Base-by-base conservation (phyloP, 2,113 vertebrate species). In the Equus przewalskii region DNA sequence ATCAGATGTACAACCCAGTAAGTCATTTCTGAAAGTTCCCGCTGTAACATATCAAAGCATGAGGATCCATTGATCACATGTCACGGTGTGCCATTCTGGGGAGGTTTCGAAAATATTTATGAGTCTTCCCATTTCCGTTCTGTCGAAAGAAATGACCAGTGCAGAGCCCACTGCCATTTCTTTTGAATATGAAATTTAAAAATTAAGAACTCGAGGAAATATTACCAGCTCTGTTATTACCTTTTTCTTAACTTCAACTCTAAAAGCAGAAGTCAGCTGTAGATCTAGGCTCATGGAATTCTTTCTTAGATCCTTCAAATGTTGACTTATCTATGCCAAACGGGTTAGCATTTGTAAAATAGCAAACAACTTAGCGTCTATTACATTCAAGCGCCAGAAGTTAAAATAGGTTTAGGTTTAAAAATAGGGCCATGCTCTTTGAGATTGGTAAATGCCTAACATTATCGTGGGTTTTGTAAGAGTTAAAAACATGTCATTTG, bases 1-100 rank as follows among this genome's bases (percentile, higher is more conserved):
- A 99, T 99, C 99, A 99, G 99, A 99, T 99, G 99, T 99, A 99
- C 99, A 99, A 99, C 98, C 99, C 99, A 99, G 99, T 99, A 99
- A 99, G 99, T 99, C 98, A 94, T 97, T 98, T 98, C 98, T 97
- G 96, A 96, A 99, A 99, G 98, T 98, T 98, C 98, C 98, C 97
- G 98, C 98, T 99, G 99, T 99, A 99, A 99, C 99, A 99, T 99
- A 99, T 98, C 99, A 99, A 99, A 99, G 99, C 99, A 99, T 99
- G 99, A 99, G 99, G 99, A 99, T 99, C 99, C 98, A 94, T 98
- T 96, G 95, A 96, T 97, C 87, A 98, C 78, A 81, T 91, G 65
- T 96, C 96, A 98, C 94, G 22, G 95, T 96, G 96, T 98, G 97
- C 98, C 96, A 95, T 96, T 60, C 92, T 89, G 96, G 81, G 97